phyloP scores from a whole-genome alignment of 2,888 invertebrate species.

The Hypomecis atomaria region DNA sequence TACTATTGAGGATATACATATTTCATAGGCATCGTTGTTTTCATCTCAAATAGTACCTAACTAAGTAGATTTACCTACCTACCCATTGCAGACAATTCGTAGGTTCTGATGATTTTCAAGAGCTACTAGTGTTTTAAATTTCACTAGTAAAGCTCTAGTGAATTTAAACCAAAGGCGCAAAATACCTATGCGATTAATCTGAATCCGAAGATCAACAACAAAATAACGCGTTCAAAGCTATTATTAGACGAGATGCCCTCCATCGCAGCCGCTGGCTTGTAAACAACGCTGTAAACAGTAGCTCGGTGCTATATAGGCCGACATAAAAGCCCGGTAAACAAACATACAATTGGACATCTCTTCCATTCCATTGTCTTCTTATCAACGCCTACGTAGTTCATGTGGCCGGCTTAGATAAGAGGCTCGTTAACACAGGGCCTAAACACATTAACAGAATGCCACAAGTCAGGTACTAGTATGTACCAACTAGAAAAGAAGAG shows the following conservation, averaged over 20 bases:
- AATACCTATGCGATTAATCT: too few species aligned
- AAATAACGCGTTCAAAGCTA: constrained; percentile 15
- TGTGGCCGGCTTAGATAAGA: constrained; percentile 35
- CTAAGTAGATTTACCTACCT: too few species aligned
- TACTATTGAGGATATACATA: too few species aligned
- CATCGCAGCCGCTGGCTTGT: constrained; percentile 10
- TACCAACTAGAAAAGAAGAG: too few species aligned
- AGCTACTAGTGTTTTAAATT: too few species aligned
- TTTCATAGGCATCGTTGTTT: too few species aligned
- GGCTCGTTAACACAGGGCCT: constrained; percentile 33
- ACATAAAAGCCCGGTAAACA: not conserved
- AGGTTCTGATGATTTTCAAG: too few species aligned
- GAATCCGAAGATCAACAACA: not conserved
- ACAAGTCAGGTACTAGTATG: not conserved
- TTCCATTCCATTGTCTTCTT: constrained; percentile 44
- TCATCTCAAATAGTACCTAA: too few species aligned
- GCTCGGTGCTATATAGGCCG: not conserved
- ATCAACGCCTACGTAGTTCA: constrained; percentile 41
- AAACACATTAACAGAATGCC: constrained; percentile 12
- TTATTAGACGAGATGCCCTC: constrained; percentile 24
- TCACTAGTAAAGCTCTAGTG: too few species aligned
- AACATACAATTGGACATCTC: not conserved
- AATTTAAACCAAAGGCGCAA: too few species aligned
- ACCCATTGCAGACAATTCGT: too few species aligned
- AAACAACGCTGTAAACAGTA: constrained; percentile 18